A percentile compares a stretch with the other conserved stretches of the same genome.
Evolutionary conservation across 2,797 vertebrate species (phyloP).

Genomic region (Spinibarbus caldwelli): DNA sequence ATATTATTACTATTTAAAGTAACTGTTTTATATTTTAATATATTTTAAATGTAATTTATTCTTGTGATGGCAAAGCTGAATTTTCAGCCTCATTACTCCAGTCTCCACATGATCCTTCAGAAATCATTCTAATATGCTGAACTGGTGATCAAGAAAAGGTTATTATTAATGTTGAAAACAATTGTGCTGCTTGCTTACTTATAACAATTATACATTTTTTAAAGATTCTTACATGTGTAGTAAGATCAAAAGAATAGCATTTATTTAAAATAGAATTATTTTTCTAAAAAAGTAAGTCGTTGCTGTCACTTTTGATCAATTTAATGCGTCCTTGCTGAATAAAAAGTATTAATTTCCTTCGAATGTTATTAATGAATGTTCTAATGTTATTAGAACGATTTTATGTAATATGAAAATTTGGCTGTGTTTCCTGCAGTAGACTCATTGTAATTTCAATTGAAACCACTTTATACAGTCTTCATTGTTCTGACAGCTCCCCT

Average conservation of each 20-base stretch:
- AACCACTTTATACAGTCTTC: constrained; percentile 1
- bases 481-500: constrained; percentile 1
- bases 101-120: background rate
- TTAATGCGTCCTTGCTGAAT: background rate
- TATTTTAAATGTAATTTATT: background rate
- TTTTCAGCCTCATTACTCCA: background rate
- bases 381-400: background rate
- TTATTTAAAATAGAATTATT: background rate
- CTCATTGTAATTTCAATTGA: background rate
- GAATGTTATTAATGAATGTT: too few relatives aligned
- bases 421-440: background rate
- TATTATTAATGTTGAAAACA: background rate
- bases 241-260: background rate
- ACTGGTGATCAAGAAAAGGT: background rate
- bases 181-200: background rate
- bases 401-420: too few relatives aligned
- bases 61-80: background rate
- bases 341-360: background rate
- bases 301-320: background rate
- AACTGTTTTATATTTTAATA: background rate
- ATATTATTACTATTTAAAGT: background rate
- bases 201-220: background rate
- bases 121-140: background rate
- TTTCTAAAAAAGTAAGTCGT: background rate
- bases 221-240: background rate